Evolutionary conservation across 2,888 invertebrate genomes (phyloP), one percentile per base, ranked within the genome.

Genomic region (Clanis bilineata): DNA sequence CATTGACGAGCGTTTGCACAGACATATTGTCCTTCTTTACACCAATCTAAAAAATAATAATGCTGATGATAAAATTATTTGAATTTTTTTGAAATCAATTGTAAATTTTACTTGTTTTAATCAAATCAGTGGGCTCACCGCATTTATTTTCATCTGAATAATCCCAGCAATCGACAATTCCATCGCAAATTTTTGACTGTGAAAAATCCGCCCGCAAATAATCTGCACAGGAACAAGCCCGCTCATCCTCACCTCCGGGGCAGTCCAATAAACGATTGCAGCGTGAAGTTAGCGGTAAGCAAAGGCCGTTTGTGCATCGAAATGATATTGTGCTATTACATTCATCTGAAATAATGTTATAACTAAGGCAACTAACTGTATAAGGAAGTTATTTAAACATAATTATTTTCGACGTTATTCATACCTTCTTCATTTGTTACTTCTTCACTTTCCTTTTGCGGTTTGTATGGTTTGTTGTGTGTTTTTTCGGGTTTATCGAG

Each of bases 121-220:
- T 36, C 7, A 5, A 44, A 44, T 41, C 1, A 44, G 3, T 18
- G n/a, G 6, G 47, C 85, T 85, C 92, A 96, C 96, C 96, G 79
- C 96, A 96, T 68, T 94, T 93, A 72, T 94, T 94, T 84, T 96
- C 96, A 79, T 96, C 96, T 0, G 96, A 95, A 76, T 94, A 96
- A 79, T 96, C 96, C 94, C 95, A 95, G 74, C 96, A 96, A 74
- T 96, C 96, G 0, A 95, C 94, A 25, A 95, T 92, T 1, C 96
- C 96, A 72, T 96, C 96, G 76, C 96, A 96, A 56, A 96, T 95
- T 82, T 96, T 96, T 12, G 95, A 93, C 63, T 94, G 90, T 0
- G 95, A 90, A 66, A 94, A 94, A 73, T 96, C 95, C 0, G 95
- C 94, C 60, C 93, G 93, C 44, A 96, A 81, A 71, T 95, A 95